Conservation (phyloP, 2,113 vertebrate species). For the Stigmatopora argus region DNA sequence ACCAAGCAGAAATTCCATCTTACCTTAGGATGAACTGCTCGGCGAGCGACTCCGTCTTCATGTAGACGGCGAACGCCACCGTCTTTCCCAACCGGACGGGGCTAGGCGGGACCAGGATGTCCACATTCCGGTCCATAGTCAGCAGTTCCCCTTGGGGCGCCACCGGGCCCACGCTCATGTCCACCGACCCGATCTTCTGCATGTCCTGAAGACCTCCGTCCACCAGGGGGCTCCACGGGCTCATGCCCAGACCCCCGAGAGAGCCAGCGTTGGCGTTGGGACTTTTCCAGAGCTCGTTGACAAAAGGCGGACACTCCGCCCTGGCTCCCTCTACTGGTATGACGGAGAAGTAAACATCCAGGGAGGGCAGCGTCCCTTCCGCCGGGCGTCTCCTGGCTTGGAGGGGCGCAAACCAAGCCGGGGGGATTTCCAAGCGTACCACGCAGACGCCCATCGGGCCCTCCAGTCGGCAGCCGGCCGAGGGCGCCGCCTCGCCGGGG, state of each 20-base stretch:
- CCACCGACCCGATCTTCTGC: conserved; percentile 81
- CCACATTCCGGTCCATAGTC: conserved; percentile 78
- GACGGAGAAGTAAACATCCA: conserved; percentile 86
- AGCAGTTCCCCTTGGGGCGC: conserved; percentile 70
- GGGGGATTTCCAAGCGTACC: conserved; percentile 81
- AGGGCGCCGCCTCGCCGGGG: conserved; percentile 74
- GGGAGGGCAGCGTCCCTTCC: conserved; percentile 54
- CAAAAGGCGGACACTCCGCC: conserved; percentile 73
- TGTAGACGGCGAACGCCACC: conserved; percentile 80
- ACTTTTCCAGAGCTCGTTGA: conserved; percentile 73
- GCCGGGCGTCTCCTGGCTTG: conserved; percentile 68
- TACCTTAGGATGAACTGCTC: conserved; percentile 85
- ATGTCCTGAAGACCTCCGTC: conserved; percentile 61
- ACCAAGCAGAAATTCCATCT: conserved; percentile 5
- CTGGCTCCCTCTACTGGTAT: conserved; percentile 67
- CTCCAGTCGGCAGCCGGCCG: conserved; percentile 79
- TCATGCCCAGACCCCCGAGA: conserved; percentile 44
- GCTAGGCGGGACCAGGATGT: conserved; percentile 78
- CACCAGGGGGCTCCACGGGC: conserved; percentile 59
- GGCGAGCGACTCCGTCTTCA: conserved; percentile 71
- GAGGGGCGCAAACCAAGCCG: conserved; percentile 81
- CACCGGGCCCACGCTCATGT: conserved; percentile 72
- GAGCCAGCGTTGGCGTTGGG: conserved; percentile 55
- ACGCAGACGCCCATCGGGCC: conserved; percentile 87
- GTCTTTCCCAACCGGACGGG: conserved; percentile 82